Conservation (phyloP, 2,888 invertebrate genomes). For the Ceramica pisi region DNA sequence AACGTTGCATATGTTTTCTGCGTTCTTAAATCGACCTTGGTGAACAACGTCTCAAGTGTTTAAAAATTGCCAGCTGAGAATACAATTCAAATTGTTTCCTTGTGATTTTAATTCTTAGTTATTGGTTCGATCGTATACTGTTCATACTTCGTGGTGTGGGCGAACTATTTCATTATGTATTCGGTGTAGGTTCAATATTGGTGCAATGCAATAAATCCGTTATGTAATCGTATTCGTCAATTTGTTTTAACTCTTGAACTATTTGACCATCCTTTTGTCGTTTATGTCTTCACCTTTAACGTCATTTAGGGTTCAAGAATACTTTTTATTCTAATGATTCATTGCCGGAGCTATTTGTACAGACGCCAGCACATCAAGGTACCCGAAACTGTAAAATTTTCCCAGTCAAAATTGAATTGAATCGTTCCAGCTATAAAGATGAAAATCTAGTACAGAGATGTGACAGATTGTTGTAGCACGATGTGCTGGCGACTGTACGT, state of each 20-base stretch:
- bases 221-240: conserved; percentile 24
- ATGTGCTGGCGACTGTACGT: too few relatives aligned
- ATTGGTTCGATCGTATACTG: conserved; percentile 24
- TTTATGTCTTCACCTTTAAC: conserved; percentile 31
- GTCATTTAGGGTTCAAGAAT: conserved; percentile 36
- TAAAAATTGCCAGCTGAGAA: conserved; percentile 69
- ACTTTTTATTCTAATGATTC: conserved; percentile 37
- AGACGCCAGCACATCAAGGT: too few relatives aligned
- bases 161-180: conserved; percentile 53
- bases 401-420: too few relatives aligned
- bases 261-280: conserved; percentile 14
- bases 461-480: too few relatives aligned
- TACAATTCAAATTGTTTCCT: conserved; percentile 52
- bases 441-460: too few relatives aligned
- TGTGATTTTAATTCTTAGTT: conserved; percentile 38
- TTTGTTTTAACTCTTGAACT: conserved; percentile 39
- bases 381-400: too few relatives aligned
- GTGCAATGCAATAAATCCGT: conserved; percentile 36
- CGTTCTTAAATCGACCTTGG: conserved; percentile 71
- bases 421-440: too few relatives aligned
- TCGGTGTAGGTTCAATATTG: conserved; percentile 31
- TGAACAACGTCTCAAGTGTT: conserved; percentile 65
- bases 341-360: conserved; percentile 18
- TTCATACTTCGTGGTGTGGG: conserved; percentile 46
- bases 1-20: conserved; percentile 53